These are phyloP conservation scores for Apodemia hepburni DNA, from an alignment of 2,888 invertebrate species.

Conservation along the genomic window DNA sequence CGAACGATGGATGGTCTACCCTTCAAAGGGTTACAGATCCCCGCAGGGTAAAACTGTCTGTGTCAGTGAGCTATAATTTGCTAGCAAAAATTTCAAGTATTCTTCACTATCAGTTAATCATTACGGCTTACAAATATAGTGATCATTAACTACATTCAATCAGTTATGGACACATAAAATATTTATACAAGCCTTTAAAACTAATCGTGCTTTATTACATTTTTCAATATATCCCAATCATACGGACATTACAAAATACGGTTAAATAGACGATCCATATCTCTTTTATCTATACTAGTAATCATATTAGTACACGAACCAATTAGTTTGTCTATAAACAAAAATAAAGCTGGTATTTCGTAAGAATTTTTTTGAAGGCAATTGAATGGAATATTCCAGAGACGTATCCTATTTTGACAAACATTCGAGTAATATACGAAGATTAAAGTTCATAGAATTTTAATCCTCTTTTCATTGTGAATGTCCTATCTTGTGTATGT, in stretches of 20 bases:
- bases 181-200: not conserved
- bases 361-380: not conserved
- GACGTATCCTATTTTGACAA: not conserved
- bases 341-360: not conserved
- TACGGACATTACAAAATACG: not conserved
- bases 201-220: not conserved
- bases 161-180: not conserved
- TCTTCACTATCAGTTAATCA: not conserved
- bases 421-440: not conserved
- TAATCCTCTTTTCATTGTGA: too few species aligned
- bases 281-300: not conserved
- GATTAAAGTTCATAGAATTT: too few species aligned
- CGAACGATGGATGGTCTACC: too few species aligned
- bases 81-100: not conserved
- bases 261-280: not conserved
- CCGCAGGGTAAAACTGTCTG: too few species aligned
- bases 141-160: not conserved
- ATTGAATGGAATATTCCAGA: not conserved
- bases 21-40: too few species aligned
- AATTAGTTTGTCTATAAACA: constrained; percentile 1
- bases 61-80: not conserved
- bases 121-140: not conserved
- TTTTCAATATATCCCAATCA: not conserved
- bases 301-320: not conserved
- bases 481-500: too few species aligned